Evolutionary conservation across 1,140 invertebrate species (phyloP), one percentile per base, ranked within the genome.

Genomic region (Bombus terrestris): DNA sequence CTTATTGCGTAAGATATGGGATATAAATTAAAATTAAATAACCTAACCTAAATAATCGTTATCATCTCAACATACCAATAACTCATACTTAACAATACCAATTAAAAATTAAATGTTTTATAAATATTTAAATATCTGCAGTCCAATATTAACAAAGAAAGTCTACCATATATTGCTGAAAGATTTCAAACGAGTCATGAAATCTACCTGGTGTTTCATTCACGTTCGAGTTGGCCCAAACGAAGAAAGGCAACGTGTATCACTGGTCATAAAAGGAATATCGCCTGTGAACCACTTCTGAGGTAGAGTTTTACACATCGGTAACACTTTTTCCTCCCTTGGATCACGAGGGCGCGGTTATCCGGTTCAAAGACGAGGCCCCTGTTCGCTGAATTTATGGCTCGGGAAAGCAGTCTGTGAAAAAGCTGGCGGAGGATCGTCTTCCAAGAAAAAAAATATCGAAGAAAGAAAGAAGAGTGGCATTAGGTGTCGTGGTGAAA

Each of bases 221-320:
- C 62, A 35, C 68, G 41, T 66, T 81, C 71, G 43, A 79, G 10
- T 88, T 82, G n/a, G 41, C 10, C 39, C 37, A 25, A 43, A 68
- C 43, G 57, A 53, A 75, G 53, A 39, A 71, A 66, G 22, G 37
- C 28, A 84, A 9, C 41, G 18, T 41, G 64, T 62, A 64, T 41
- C 71, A 32, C 68, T 37, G 22, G 57, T 83, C 75, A 69, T 89
- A 88, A 88, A 89, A 64, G 22, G 69, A 66, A 86, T 80, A 83
- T 88, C 74, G 68, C 18, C 47, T 62, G 82, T 83, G 85, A 88
- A 89, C 74, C 53, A 88, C 74, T 82, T 69, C 32, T 53, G 18
- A 25, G 32, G 66, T 15, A 72, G 66, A 47, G 41, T 32, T 88
- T 69, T 77, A 41, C 76, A 77, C 41, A 72, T 57, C 57, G 72